These are phyloP conservation scores for Pheosia tremula DNA, from an alignment of 2,888 invertebrate genomes.

Conservation along the genomic window DNA sequence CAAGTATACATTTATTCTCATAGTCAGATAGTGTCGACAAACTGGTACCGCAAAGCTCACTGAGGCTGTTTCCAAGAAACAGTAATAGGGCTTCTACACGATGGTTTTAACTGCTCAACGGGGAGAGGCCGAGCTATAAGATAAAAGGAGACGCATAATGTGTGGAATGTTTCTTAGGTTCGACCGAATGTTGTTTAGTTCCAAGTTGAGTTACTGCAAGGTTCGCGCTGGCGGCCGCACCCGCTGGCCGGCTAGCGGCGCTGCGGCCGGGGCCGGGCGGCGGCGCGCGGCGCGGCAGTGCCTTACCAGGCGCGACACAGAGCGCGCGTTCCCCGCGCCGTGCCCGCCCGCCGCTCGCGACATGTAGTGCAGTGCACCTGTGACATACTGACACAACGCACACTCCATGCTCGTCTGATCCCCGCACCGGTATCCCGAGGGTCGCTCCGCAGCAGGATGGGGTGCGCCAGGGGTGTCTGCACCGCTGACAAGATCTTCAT, in stretches of 20 bases:
- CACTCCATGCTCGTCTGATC: conserved; percentile 14
- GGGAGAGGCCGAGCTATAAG: no score
- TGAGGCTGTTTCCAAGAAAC: no score
- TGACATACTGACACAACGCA: conserved; percentile 20
- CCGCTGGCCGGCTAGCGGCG: not conserved
- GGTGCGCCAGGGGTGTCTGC: conserved; percentile 66
- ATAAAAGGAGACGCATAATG: no score
- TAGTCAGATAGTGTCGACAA: no score
- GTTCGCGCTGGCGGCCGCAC: no score
- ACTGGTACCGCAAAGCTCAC: no score
- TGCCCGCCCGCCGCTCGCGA: conserved; percentile 16
- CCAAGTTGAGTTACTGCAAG: no score
- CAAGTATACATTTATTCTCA: no score
- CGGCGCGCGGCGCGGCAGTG: conserved; percentile 49
- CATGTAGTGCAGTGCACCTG: conserved; percentile 29
- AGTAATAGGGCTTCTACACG: no score
- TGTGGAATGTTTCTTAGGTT: no score
- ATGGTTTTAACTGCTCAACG: no score
- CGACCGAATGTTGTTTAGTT: no score
- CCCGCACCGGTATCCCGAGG: not conserved
- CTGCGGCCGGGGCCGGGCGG: not conserved
- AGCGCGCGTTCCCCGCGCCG: conserved; percentile 21
- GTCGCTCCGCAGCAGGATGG: conserved; percentile 48
- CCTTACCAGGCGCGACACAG: conserved; percentile 64
- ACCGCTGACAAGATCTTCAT: conserved; percentile 74